phyloP scores from a whole-genome alignment of 2,113 vertebrate genomes.

The Tiliqua scincoides region DNA sequence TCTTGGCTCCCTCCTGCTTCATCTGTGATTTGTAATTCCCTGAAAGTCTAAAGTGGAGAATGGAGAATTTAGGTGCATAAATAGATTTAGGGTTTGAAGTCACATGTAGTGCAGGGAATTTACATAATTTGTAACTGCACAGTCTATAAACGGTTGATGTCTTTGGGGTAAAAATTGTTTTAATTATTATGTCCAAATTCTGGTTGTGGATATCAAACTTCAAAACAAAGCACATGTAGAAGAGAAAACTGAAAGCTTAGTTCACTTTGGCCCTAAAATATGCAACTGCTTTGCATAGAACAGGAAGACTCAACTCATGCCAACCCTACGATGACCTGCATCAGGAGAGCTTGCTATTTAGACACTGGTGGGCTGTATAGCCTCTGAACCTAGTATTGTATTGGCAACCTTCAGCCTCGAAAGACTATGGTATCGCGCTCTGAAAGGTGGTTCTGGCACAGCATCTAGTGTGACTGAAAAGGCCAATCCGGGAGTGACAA shows the following conservation, averaged over 20 bases:
- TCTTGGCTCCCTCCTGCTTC: conserved; percentile 17
- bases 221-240: conserved; percentile 41
- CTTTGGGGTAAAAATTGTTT: conserved; percentile 32
- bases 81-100: conserved; percentile 41
- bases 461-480: too few species aligned
- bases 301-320: neutral
- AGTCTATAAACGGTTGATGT: conserved; percentile 38
- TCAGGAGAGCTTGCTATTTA: neutral
- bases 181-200: conserved; percentile 31
- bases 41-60: conserved; percentile 35
- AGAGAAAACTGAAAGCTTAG: conserved; percentile 33
- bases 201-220: conserved; percentile 31
- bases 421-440: too few species aligned
- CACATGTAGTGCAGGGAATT: conserved; percentile 40
- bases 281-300: neutral
- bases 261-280: neutral
- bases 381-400: neutral
- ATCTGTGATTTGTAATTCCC: conserved; percentile 34
- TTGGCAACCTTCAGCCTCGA: too few species aligned
- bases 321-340: neutral
- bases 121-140: conserved; percentile 49
- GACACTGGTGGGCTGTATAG: neutral
- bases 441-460: too few species aligned
- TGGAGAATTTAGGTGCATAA: conserved; percentile 25
- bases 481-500: too few species aligned